phyloP scores from a whole-genome alignment of 1,140 invertebrate species.

The Bathynomus jamesi region DNA sequence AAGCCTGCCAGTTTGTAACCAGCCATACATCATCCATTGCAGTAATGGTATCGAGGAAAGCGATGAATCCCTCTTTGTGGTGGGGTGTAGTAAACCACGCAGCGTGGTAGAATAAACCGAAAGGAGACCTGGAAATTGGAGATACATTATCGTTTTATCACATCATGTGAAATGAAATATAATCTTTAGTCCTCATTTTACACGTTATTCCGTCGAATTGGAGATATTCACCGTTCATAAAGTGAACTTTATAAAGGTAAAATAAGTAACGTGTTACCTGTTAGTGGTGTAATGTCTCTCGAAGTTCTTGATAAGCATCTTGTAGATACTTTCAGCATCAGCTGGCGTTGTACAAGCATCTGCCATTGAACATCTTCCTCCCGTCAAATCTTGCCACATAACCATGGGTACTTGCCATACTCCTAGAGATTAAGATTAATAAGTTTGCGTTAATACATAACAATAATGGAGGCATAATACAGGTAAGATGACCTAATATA shows the following conservation, averaged over 20 bases:
- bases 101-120: conserved; percentile 86
- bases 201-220: too few relatives aligned
- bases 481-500: too few relatives aligned
- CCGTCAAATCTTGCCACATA: conserved; percentile 92
- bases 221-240: too few relatives aligned
- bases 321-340: conserved; percentile 78
- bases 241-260: too few relatives aligned
- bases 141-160: too few relatives aligned
- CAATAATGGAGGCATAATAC: too few relatives aligned
- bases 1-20: conserved; percentile 82
- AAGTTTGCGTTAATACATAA: not conserved
- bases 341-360: conserved; percentile 88
- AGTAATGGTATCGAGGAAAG: conserved; percentile 81
- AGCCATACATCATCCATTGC: conserved; percentile 86
- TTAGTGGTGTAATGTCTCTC: conserved; percentile 88
- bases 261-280: conserved; percentile 51
- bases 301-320: conserved; percentile 91
- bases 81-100: conserved; percentile 92
- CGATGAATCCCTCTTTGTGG: conserved; percentile 87
- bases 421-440: conserved; percentile 44
- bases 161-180: too few relatives aligned
- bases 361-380: conserved; percentile 88
- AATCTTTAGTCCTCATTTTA: too few relatives aligned
- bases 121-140: conserved; percentile 62
- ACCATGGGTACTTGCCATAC: conserved; percentile 95